Conservation (phyloP, 1,140 invertebrate species). For the Cyphomyrmex costatus region DNA sequence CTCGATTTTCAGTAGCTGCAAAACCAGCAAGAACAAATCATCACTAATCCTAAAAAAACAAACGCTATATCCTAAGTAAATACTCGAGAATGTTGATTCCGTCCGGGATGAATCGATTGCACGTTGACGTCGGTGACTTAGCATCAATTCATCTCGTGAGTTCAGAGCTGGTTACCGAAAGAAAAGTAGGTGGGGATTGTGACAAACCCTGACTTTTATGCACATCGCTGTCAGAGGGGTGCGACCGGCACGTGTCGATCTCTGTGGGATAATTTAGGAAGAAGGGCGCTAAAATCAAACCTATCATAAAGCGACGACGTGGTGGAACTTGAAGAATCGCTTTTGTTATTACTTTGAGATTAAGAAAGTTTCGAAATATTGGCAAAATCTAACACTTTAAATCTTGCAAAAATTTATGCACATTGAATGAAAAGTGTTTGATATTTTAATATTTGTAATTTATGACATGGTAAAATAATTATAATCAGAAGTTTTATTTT, state of each 20-base stretch:
- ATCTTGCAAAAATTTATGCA: not conserved
- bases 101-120: slow-evolving; percentile 33
- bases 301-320: slow-evolving; percentile 76
- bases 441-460: too few relatives aligned
- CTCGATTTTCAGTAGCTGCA: not conserved
- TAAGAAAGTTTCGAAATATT: not conserved
- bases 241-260: slow-evolving; percentile 83
- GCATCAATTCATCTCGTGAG: slow-evolving; percentile 70
- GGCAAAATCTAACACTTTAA: too few relatives aligned
- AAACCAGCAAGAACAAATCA: slow-evolving; percentile 55
- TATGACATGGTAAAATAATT: too few relatives aligned
- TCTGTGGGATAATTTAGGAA: slow-evolving; percentile 82
- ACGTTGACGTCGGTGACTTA: slow-evolving; percentile 77
- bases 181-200: slow-evolving; percentile 23
- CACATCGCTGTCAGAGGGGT: slow-evolving; percentile 72
- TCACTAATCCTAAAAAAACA: slow-evolving; percentile 73
- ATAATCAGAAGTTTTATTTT: too few relatives aligned
- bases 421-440: too few relatives aligned
- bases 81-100: slow-evolving; percentile 72
- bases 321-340: slow-evolving; percentile 8
- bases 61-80: slow-evolving; percentile 73
- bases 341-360: not conserved
- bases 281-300: slow-evolving; percentile 74
- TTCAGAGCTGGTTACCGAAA: slow-evolving; percentile 51
- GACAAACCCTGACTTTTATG: slow-evolving; percentile 67